These are phyloP conservation scores for Phylloscopus trochilus DNA, from an alignment of 2,113 vertebrate genomes.

Conservation along the genomic window DNA sequence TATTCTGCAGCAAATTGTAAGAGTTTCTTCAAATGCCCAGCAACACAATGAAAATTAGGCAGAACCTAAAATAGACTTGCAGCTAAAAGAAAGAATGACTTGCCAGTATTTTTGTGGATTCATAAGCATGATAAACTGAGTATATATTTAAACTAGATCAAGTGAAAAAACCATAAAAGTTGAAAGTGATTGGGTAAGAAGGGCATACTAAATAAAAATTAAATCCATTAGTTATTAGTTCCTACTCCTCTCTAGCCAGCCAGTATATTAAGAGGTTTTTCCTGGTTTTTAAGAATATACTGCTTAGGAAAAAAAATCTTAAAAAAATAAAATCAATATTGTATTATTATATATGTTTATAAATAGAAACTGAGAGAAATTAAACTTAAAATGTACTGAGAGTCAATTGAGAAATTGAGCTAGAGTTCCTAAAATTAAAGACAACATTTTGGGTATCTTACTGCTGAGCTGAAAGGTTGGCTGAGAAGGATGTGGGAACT, in stretches of 20 bases:
- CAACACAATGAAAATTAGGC: neutral
- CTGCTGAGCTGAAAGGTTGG: neutral
- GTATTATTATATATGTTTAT: neutral
- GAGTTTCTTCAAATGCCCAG: neutral
- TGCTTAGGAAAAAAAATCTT: neutral
- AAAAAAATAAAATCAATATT: neutral
- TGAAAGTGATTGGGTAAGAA: neutral
- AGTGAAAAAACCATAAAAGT: neutral
- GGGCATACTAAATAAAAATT: neutral
- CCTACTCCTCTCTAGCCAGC: neutral
- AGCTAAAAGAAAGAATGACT: neutral
- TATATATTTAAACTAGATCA: neutral
- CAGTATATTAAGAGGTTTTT: neutral
- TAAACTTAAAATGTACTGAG: neutral
- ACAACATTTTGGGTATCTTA: neutral
- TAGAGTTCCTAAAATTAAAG: neutral
- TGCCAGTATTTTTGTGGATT: neutral
- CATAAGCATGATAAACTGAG: neutral
- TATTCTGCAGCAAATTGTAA: neutral
- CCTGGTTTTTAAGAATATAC: neutral
- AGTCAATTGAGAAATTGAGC: neutral
- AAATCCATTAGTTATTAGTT: neutral
- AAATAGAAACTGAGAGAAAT: neutral
- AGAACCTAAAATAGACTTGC: neutral
- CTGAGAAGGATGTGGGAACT: neutral